Evolutionary conservation across 2,113 vertebrate species (phyloP).

Genomic region (Potamarius usumacintae): DNA sequence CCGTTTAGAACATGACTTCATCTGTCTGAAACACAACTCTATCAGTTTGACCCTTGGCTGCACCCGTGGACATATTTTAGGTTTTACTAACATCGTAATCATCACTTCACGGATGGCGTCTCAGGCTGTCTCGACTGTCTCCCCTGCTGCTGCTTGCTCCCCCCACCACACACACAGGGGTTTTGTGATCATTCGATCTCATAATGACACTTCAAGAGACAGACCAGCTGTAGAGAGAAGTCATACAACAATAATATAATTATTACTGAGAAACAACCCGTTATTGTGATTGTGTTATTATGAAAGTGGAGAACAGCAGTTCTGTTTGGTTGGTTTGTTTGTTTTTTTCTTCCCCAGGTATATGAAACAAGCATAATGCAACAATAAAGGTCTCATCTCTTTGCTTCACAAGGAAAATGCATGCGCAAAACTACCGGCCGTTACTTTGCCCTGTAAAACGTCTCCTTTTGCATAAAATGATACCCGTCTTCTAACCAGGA

Average conservation of each 20-base stretch:
- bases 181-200: constrained; percentile 15
- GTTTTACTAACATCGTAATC: constrained; percentile 12
- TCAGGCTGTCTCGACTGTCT: constrained; percentile 15
- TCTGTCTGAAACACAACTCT: not conserved
- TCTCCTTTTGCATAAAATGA: constrained; percentile 5
- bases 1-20: constrained; percentile 9
- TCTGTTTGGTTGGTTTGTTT: not conserved
- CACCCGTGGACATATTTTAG: constrained; percentile 18
- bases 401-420: not conserved
- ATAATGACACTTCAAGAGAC: constrained; percentile 6
- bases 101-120: not conserved
- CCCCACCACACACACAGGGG: not conserved
- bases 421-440: not conserved
- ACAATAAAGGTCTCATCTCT: not conserved
- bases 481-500: not conserved
- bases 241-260: not conserved
- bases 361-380: not conserved
- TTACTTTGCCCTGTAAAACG: not conserved
- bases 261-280: not conserved
- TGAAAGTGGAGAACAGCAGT: not conserved
- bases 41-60: constrained; percentile 14
- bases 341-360: not conserved
- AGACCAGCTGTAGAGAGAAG: not conserved
- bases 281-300: not conserved
- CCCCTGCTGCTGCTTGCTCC: too few relatives aligned